Evolutionary conservation across 2,888 invertebrate species (phyloP).

Genomic region (Drosophila hawaiiensis): DNA sequence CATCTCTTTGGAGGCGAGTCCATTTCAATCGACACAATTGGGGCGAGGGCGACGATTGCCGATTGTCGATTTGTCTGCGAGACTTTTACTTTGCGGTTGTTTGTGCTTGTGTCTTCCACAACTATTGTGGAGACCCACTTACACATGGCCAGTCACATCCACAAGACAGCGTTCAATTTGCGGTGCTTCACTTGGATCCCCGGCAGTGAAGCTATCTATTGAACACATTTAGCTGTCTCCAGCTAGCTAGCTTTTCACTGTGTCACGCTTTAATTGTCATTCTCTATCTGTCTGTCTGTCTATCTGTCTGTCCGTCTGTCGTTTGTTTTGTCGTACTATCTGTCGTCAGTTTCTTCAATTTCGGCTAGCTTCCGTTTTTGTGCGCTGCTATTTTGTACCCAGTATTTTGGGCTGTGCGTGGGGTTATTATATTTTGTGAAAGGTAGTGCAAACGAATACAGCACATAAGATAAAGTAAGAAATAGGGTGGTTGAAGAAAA

Average conservation of each 20-base stretch:
- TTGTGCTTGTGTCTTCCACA: neutral
- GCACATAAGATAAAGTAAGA: neutral
- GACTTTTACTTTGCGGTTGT: conserved; percentile 43
- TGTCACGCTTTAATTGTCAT: conserved; percentile 62
- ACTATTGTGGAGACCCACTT: conserved; percentile 35
- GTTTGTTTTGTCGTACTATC: conserved; percentile 44
- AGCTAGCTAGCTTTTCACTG: conserved; percentile 43
- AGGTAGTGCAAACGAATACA: neutral
- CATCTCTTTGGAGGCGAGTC: conserved; percentile 39
- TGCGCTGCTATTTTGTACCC: conserved; percentile 37
- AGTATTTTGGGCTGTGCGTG: neutral
- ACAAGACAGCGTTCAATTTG: conserved; percentile 51
- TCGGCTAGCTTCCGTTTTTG: conserved; percentile 55
- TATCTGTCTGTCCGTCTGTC: conserved; percentile 10
- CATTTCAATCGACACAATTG: conserved; percentile 44
- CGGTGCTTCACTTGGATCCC: conserved; percentile 37
- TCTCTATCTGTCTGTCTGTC: conserved; percentile 17
- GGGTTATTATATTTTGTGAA: conserved; percentile 1
- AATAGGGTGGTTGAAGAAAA: neutral
- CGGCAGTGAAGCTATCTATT: conserved; percentile 57
- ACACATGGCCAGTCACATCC: conserved; percentile 9
- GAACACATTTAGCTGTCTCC: conserved; percentile 43
- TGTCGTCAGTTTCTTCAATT: conserved; percentile 51
- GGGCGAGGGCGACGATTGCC: conserved; percentile 12
- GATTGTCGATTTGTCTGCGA: conserved; percentile 33